Conservation (phyloP, 2,113 vertebrate genomes). For the Silurus glanis region DNA sequence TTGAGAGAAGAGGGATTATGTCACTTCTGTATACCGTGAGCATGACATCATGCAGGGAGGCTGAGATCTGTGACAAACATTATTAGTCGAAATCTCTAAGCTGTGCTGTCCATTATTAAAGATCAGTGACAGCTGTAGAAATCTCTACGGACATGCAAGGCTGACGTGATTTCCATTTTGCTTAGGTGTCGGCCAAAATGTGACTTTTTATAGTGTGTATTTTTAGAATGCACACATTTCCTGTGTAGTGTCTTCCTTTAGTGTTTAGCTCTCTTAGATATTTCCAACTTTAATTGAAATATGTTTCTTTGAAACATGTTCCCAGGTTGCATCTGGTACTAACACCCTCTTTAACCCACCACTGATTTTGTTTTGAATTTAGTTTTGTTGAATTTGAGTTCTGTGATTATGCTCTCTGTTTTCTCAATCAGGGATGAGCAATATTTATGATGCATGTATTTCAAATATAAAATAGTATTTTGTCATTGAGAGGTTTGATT, state of each 20-base stretch:
- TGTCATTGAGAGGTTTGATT: too few relatives aligned
- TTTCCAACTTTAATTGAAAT: background rate
- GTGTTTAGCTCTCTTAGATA: background rate
- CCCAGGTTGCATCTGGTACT: background rate
- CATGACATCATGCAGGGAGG: slow-evolving; percentile 1
- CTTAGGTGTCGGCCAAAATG: background rate
- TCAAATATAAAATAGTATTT: too few relatives aligned
- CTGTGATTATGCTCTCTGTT: too few relatives aligned
- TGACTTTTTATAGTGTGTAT: background rate
- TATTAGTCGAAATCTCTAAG: background rate
- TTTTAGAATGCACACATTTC: background rate
- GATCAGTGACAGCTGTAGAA: slow-evolving; percentile 16
- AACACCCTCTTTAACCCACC: background rate
- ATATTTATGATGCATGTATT: too few relatives aligned
- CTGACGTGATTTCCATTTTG: slow-evolving; percentile 19
- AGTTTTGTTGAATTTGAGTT: too few relatives aligned
- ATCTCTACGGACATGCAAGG: background rate
- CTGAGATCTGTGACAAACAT: slow-evolving; percentile 16
- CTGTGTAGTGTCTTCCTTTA: background rate
- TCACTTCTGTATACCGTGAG: background rate
- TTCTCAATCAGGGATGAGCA: too few relatives aligned
- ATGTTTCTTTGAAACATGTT: background rate
- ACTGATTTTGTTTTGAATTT: background rate
- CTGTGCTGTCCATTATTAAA: background rate
- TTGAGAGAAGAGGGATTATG: background rate